Conservation (phyloP, 2,888 invertebrate genomes). For the Drosophila prolongata region DNA sequence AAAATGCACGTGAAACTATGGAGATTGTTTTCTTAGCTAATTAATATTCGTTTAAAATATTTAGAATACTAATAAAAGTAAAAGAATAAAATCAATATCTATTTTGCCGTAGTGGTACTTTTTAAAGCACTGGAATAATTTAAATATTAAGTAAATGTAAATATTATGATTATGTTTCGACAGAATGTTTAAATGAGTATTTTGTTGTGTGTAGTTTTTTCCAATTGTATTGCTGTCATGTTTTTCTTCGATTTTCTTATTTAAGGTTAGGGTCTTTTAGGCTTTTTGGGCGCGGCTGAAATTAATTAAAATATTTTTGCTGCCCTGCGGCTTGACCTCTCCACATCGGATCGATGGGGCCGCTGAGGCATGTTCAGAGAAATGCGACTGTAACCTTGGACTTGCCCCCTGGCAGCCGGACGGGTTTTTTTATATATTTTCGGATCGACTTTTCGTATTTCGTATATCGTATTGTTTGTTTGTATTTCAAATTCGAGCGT, state of each 20-base stretch:
- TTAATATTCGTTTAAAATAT: no score
- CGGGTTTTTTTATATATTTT: slow-evolving; percentile 32
- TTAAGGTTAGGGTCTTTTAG: slow-evolving; percentile 55
- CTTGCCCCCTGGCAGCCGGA: slow-evolving; percentile 53
- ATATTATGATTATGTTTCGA: no score
- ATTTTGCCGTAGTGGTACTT: no score
- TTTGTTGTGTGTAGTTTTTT: not conserved
- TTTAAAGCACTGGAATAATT: no score
- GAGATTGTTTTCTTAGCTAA: no score
- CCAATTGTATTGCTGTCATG: no score
- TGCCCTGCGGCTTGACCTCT: slow-evolving; percentile 69
- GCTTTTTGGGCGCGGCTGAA: slow-evolving; percentile 61
- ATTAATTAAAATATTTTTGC: slow-evolving; percentile 60
- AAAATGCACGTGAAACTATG: not conserved
- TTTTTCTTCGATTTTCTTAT: slow-evolving; percentile 6
- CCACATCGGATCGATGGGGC: slow-evolving; percentile 18
- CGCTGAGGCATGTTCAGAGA: slow-evolving; percentile 6
- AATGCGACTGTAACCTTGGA: slow-evolving; percentile 66
- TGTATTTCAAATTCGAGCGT: slow-evolving; percentile 50
- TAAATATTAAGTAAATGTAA: no score
- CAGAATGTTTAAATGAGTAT: no score
- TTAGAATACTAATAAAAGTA: no score
- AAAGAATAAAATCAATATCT: no score
- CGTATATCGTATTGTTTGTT: slow-evolving; percentile 27
- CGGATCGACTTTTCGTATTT: slow-evolving; percentile 13